Conservation (phyloP, 2,888 invertebrate genomes). For the Eilema caniola region DNA sequence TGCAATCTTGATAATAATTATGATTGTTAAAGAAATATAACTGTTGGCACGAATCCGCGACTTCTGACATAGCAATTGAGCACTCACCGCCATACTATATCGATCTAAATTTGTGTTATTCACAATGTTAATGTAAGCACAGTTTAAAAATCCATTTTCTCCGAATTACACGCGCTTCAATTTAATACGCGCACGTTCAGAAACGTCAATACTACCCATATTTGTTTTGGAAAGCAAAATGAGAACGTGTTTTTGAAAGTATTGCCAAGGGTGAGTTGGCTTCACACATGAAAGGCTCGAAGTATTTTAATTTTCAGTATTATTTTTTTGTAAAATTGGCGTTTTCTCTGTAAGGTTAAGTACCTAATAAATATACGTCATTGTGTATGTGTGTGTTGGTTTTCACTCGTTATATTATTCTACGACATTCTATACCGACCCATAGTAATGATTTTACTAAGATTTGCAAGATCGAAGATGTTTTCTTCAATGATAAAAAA, state of each 20-base stretch:
- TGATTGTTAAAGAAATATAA: neutral
- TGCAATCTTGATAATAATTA: neutral
- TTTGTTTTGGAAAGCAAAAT: constrained; percentile 45
- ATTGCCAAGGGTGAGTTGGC: neutral
- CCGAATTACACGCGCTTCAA: constrained; percentile 14
- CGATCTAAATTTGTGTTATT: neutral
- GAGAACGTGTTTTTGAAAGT: constrained; percentile 29
- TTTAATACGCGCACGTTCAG: constrained; percentile 24
- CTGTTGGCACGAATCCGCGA: neutral
- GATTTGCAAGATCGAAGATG: neutral
- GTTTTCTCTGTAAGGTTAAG: too few species aligned
- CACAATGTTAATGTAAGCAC: neutral
- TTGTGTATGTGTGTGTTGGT: too few species aligned
- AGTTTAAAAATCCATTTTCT: constrained; percentile 11
- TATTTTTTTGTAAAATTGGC: too few species aligned
- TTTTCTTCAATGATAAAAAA: neutral
- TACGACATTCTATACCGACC: too few species aligned
- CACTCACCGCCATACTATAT: neutral
- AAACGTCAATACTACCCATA: constrained; percentile 28
- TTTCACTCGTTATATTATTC: too few species aligned
- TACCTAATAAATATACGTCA: too few species aligned
- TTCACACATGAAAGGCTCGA: neutral
- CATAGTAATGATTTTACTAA: too few species aligned
- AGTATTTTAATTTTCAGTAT: neutral
- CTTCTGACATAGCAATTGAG: neutral